Conservation (phyloP, 2,888 invertebrate genomes). For the Perdita meconis region DNA sequence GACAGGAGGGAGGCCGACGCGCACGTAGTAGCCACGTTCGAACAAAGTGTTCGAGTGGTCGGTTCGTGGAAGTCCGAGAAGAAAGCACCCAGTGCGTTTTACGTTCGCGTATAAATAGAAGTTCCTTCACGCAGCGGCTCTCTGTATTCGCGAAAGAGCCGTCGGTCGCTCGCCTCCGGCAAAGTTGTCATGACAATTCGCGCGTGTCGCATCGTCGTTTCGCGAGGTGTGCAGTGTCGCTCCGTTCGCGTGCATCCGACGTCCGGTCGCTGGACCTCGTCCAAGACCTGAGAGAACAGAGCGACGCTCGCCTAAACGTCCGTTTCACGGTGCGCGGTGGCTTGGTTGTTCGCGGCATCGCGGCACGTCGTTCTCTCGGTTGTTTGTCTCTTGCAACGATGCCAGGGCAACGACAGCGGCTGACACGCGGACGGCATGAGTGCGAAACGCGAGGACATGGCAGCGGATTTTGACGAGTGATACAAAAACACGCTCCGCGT, state of each 20-base stretch:
- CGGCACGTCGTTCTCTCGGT: neutral
- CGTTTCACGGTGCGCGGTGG: neutral
- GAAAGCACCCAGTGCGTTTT: slow-evolving; percentile 2
- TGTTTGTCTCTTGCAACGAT: neutral
- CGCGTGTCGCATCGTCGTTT: slow-evolving; percentile 32
- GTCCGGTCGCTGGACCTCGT: slow-evolving; percentile 23
- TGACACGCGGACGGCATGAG: slow-evolving; percentile 31
- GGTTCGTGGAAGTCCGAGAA: slow-evolving; percentile 49
- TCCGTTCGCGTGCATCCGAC: slow-evolving; percentile 20
- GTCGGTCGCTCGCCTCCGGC: neutral
- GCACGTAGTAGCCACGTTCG: neutral
- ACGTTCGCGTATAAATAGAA: slow-evolving; percentile 67
- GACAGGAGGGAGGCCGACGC: slow-evolving; percentile 27
- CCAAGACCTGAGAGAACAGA: slow-evolving; percentile 27
- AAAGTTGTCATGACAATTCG: slow-evolving; percentile 59
- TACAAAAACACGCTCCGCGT: slow-evolving; percentile 31
- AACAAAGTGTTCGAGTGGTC: slow-evolving; percentile 48
- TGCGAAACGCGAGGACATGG: slow-evolving; percentile 73
- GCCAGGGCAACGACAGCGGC: slow-evolving; percentile 7
- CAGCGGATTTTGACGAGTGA: slow-evolving; percentile 81
- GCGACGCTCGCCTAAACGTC: neutral
- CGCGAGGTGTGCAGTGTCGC: slow-evolving; percentile 39
- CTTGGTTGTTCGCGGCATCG: neutral
- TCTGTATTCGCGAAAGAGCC: neutral
- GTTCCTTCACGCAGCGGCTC: slow-evolving; percentile 20